A percentile compares a stretch with the other conserved stretches of the same genome.
These are phyloP conservation scores for Parnassius smintheus DNA, from an alignment of 2,888 invertebrate genomes.

Conservation along the genomic window DNA sequence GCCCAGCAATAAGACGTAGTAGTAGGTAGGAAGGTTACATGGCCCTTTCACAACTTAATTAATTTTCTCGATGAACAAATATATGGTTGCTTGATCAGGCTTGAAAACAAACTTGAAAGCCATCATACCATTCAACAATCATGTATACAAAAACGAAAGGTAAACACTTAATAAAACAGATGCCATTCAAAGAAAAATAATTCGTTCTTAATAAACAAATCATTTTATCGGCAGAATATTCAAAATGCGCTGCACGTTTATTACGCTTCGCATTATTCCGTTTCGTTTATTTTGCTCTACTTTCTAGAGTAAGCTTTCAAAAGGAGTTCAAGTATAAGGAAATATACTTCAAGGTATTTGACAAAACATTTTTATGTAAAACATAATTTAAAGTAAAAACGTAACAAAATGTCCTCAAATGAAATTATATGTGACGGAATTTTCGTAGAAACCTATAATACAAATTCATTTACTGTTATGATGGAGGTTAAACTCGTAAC, in stretches of 20 bases:
- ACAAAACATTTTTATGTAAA: not conserved
- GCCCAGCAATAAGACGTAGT: too few relatives aligned
- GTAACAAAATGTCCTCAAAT: too few relatives aligned
- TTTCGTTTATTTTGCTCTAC: not conserved
- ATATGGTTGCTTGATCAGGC: too few relatives aligned
- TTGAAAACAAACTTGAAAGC: too few relatives aligned
- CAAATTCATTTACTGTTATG: not conserved
- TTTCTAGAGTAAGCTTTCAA: not conserved
- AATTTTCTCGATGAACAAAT: too few relatives aligned
- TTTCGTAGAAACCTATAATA: not conserved
- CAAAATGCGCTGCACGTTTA: conserved; percentile 3
- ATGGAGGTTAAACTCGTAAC: not conserved
- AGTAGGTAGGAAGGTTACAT: too few relatives aligned
- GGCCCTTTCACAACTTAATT: too few relatives aligned
- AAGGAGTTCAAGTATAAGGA: conserved; percentile 2
- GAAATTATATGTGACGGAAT: too few relatives aligned
- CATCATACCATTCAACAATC: too few relatives aligned
- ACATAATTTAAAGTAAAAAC: too few relatives aligned
- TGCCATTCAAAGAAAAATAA: not conserved
- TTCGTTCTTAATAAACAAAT: conserved; percentile 7
- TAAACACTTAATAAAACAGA: too few relatives aligned
- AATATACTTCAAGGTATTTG: not conserved
- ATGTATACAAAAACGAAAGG: too few relatives aligned
- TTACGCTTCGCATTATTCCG: conserved; percentile 5
- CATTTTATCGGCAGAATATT: not conserved